A percentile compares a stretch with the other conserved stretches of the same genome.
phyloP scores from a whole-genome alignment of 2,113 vertebrate species.

The Thalassarche chlororhynchos region DNA sequence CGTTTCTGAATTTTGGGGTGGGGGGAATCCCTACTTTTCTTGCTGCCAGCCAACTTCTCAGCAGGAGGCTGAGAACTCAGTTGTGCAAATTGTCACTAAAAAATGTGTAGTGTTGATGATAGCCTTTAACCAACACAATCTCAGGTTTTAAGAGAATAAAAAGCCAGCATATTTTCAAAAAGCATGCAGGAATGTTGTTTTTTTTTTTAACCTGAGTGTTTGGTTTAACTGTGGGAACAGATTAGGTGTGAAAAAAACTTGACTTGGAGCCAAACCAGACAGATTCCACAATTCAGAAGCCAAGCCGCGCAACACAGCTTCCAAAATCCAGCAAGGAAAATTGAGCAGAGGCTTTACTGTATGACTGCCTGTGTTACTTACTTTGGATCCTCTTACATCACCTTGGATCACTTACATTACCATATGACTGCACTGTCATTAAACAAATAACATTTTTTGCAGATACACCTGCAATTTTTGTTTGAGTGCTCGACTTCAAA shows the following conservation, averaged over 20 bases:
- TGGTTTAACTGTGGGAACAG: background rate
- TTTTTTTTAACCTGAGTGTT: background rate
- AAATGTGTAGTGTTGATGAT: background rate
- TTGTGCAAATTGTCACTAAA: background rate
- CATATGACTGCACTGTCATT: background rate
- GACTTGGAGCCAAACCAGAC: background rate
- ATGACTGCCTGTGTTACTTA: background rate
- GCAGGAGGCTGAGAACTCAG: background rate
- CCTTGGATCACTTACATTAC: background rate
- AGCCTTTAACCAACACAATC: background rate
- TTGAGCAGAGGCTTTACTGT: background rate
- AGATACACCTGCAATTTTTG: background rate
- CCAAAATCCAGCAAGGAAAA: background rate
- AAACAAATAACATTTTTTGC: background rate
- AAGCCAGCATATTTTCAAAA: background rate
- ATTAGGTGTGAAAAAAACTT: background rate
- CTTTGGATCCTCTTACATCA: background rate
- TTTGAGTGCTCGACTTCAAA: background rate
- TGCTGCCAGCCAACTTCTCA: background rate
- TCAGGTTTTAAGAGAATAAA: background rate
- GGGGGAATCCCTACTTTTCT: background rate
- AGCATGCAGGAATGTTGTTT: accelerated
- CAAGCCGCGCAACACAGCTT: background rate
- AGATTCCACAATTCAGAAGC: background rate
- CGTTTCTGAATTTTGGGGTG: background rate